phyloP scores from a whole-genome alignment of 2,113 vertebrate genomes.

The Rhinogobius similis region DNA sequence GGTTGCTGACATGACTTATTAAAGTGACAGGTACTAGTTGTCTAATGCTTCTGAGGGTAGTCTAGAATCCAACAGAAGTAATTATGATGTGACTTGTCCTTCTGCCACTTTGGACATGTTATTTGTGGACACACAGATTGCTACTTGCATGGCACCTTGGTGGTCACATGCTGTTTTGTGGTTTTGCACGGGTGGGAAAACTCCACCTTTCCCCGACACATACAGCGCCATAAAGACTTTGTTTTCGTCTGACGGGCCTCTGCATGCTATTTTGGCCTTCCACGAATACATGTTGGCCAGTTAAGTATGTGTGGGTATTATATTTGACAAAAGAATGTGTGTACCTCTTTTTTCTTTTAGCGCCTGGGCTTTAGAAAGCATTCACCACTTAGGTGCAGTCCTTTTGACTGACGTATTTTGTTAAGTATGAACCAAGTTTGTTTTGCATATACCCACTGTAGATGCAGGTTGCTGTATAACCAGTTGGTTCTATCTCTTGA shows the following conservation, averaged over 20 bases:
- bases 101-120: background rate
- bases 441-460: background rate
- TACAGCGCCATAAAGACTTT: constrained; percentile 25
- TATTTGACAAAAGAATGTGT: constrained; percentile 16
- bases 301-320: constrained; percentile 11
- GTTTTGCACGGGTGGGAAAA: constrained; percentile 58
- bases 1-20: too few species aligned
- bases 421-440: background rate
- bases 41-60: background rate
- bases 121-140: constrained; percentile 13
- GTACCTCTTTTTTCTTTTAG: background rate
- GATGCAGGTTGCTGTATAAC: constrained; percentile 27
- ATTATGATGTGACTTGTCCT: background rate
- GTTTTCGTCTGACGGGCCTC: constrained; percentile 25
- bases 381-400: background rate
- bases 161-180: constrained; percentile 36
- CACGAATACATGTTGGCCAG: constrained; percentile 9
- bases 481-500: constrained; percentile 16
- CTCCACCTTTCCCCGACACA: constrained; percentile 33
- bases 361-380: background rate
- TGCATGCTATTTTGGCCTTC: constrained; percentile 17
- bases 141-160: constrained; percentile 42
- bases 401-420: background rate
- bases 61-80: background rate
- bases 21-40: too few species aligned